Evolutionary conservation across 2,888 invertebrate genomes (phyloP), one percentile per base, ranked within the genome.

Genomic region (Osmoderma eremita): DNA sequence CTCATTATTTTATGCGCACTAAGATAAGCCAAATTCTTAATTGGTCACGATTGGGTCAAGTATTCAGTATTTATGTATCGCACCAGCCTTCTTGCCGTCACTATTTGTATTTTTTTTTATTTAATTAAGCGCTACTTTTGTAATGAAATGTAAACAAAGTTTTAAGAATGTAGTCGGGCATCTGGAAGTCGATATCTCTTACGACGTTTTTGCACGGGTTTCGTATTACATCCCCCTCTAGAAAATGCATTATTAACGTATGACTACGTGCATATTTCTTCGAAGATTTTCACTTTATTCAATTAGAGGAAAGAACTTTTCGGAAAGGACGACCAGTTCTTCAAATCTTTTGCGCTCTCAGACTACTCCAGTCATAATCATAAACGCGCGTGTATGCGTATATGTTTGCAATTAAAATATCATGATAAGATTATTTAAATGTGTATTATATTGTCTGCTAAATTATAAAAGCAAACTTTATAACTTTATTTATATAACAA

Each of bases 101-200:
- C 30, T 61, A 24, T 45, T 41, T 58, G 18, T 61, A 30, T 45
- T 12, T 17, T 61, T 45, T 61, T 61, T 12, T 3, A 45, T 45
- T 42, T 58, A 30, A 58, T 30, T 53, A 53, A 18, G 36, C 17
- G 38, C 38, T 45, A 66, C 53, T 51, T n/a, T 62, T 45, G 15
- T 66, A 50, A 66, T 38, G 41, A 50, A 51, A 68, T 61, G 64
- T 68, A 61, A 64, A 68, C 61, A 68, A 61, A 68, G 50, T 61
- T 61, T 64, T 51, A 61, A 61, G 68, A 64, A 58, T 64, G 64
- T 51, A 42, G 49, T 61, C 42, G 49, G 51, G 63, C 49, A 51
- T 61, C 68, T 50, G 68, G 50, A 65, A 68, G 64, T 58, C 65
- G 58, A 68, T 68, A 68, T 56, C 64, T 61, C 38, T 49, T 12